Base-by-base conservation (phyloP, 2,888 invertebrate genomes). In the Caenorhabditis parvicauda region DNA sequence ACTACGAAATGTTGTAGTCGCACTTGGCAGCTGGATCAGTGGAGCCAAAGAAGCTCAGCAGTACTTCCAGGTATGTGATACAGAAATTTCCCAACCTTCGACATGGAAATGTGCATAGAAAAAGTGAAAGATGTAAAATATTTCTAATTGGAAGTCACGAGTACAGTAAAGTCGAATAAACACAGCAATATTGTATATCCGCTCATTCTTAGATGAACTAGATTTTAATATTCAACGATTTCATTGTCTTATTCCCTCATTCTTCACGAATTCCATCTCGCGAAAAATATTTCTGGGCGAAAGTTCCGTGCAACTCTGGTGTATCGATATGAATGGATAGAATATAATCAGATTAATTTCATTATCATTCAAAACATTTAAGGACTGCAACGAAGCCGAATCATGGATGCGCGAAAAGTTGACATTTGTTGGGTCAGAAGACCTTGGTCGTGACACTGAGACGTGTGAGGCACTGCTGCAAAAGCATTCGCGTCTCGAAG, bases 381-480 rank as follows among this genome's bases (percentile, higher is more conserved):
- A n/a, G n/a, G 96, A 96, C 83, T 93, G 94, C 0, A 94, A 96
- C 83, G 96, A 96, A 81, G 90, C 92, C 0, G 95, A 96, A 76
- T 93, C 93, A 0, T 96, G 94, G 93, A 88, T 93, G 84, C 90
- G 91, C 72, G 96, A 96, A 83, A 93, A 92, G 83, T 89, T 91
- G 83, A 89, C 93, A 0, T 86, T 98, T 37, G 90, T 93, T 14
- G 87, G 88, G 12, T 91, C 91, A 0, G 87, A 87, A 48, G 96
- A 98, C 84, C 90, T 89, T 79, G 96, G 96, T 1, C 88, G 88
- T 39, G 81, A 81, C 51, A 72, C 74, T 51, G 58, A 58, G 27
- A 64, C 73, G 7, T 74, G 81, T 14, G 75, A 77, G 48, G 59
- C 70, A 6, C 66, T 80, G 17, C 65, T 75, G 12, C 66, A 64